Evolutionary conservation across 1,140 invertebrate genomes (phyloP).

Genomic region (Heliothis virescens): DNA sequence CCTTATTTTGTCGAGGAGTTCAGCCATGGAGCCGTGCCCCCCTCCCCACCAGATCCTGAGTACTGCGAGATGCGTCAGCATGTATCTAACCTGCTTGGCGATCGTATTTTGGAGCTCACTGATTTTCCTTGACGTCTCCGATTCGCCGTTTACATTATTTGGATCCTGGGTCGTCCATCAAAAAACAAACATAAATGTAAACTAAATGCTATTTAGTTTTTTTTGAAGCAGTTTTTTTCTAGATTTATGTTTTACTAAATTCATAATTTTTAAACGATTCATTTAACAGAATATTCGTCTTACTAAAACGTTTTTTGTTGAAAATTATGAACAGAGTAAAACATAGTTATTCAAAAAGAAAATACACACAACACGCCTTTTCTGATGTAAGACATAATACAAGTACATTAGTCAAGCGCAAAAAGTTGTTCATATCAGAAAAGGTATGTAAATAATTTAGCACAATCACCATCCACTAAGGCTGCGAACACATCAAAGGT

Average conservation of each 20-base stretch:
- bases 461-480: constrained; percentile 69
- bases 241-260: constrained; percentile 49
- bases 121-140: constrained; percentile 78
- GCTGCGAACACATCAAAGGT: constrained; percentile 26
- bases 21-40: not conserved
- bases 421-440: not conserved
- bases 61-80: constrained; percentile 35
- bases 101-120: constrained; percentile 94
- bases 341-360: constrained; percentile 37
- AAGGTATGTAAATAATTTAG: constrained; percentile 37
- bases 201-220: constrained; percentile 34
- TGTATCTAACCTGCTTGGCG: constrained; percentile 93
- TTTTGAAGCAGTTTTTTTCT: constrained; percentile 28
- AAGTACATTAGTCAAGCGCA: not conserved
- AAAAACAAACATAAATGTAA: constrained; percentile 66
- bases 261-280: not conserved
- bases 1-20: too few relatives aligned
- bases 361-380: constrained; percentile 40
- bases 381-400: not conserved
- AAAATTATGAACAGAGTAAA: constrained; percentile 60
- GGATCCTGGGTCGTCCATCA: constrained; percentile 77
- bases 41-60: not conserved
- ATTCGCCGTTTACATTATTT: constrained; percentile 81
- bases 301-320: not conserved
- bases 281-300: too few relatives aligned